Conservation (phyloP, 2,113 vertebrate genomes). For the Vimba vimba region DNA sequence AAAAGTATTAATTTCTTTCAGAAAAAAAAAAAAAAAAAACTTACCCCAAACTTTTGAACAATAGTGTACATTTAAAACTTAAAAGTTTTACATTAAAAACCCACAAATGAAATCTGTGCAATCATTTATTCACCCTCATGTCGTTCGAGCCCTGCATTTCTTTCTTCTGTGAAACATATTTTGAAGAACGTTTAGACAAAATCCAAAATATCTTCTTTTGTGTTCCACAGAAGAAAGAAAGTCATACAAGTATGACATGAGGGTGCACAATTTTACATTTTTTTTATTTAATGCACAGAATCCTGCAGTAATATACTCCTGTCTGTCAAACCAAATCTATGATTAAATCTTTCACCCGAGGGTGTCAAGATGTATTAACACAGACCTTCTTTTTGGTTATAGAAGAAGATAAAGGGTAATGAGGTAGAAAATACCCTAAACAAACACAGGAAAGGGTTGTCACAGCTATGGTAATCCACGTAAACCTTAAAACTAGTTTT, state of each 20-base stretch:
- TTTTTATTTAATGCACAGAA: background rate
- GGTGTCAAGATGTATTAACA: conserved; percentile 5
- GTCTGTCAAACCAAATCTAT: background rate
- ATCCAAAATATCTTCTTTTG: background rate
- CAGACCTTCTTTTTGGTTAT: background rate
- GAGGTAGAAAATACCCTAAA: conserved; percentile 15
- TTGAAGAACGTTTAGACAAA: background rate
- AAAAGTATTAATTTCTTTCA: background rate
- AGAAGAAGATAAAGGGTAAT: conserved; percentile 14
- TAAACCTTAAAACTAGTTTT: conserved; percentile 1
- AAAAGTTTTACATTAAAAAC: background rate
- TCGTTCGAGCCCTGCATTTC: background rate
- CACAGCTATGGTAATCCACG: background rate
- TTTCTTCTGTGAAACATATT: background rate
- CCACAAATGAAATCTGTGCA: background rate
- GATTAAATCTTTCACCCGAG: background rate
- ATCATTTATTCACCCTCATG: background rate
- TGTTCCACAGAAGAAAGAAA: background rate
- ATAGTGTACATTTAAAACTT: background rate
- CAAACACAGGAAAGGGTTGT: background rate
- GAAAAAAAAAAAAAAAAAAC: no score
- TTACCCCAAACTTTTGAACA: background rate
- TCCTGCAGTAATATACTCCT: background rate
- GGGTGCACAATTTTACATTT: background rate
- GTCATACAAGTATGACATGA: background rate